Percentiles rank a stretch among this genome's conserved stretches.
Evolutionary conservation across 2,888 invertebrate genomes (phyloP).

Genomic region (Trissolcus brochymenae): DNA sequence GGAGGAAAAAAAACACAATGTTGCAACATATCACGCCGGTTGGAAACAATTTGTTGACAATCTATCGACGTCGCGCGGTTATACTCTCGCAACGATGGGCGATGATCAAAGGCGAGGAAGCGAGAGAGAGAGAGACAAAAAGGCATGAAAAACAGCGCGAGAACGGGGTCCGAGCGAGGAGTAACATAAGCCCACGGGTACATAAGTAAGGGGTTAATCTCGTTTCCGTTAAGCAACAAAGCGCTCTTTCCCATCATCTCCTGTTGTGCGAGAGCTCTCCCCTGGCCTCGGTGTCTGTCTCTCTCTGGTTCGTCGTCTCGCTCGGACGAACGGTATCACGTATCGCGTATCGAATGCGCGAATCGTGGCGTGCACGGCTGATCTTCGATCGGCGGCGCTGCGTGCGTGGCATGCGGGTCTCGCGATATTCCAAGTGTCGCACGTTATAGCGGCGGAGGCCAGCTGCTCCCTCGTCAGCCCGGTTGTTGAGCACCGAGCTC

Average conservation of each 20-base stretch:
- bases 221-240: constrained; percentile 56
- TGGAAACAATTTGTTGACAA: constrained; percentile 33
- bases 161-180: constrained; percentile 42
- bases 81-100: constrained; percentile 10
- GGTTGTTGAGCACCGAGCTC: constrained; percentile 42
- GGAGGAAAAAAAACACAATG: constrained; percentile 4
- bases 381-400: constrained; percentile 14
- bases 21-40: constrained; percentile 4
- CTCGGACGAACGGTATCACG: constrained; percentile 48
- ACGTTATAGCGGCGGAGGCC: constrained; percentile 46
- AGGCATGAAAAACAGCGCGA: constrained; percentile 33
- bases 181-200: constrained; percentile 30
- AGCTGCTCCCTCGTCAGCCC: constrained; percentile 58
- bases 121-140: constrained; percentile 18
- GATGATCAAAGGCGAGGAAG: not conserved
- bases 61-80: not conserved
- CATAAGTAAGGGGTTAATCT: constrained; percentile 49
- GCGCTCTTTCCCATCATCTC: constrained; percentile 49
- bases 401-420: constrained; percentile 56
- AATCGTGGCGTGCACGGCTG: constrained; percentile 37
- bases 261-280: constrained; percentile 38
- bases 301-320: constrained; percentile 10
- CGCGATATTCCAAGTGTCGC: constrained; percentile 58
- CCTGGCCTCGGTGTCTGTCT: constrained; percentile 10
- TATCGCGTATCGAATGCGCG: constrained; percentile 57